Percentiles rank a stretch among this genome's conserved stretches.
Evolutionary conservation across 2,888 invertebrate genomes (phyloP).

Genomic region (Parnassius mnemosyne): DNA sequence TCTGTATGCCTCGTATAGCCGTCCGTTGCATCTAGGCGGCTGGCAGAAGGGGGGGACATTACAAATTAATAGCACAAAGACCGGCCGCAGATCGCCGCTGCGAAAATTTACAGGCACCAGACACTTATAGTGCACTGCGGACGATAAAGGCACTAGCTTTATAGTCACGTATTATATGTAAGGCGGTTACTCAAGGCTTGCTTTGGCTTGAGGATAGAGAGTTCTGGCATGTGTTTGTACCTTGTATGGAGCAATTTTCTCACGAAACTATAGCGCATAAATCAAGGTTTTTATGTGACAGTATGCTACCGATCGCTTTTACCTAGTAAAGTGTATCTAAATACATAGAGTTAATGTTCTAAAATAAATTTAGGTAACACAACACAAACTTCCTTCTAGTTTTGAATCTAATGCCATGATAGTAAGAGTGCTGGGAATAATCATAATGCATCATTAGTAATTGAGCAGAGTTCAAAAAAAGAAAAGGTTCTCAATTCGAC

Average conservation of each 20-base stretch:
- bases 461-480: too few relatives aligned
- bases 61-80: slow-evolving; percentile 81
- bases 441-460: too few relatives aligned
- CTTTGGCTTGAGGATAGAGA: slow-evolving; percentile 12
- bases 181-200: slow-evolving; percentile 29
- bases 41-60: slow-evolving; percentile 62
- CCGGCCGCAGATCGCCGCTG: slow-evolving; percentile 75
- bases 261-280: slow-evolving; percentile 10
- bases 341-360: too few relatives aligned
- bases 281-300: slow-evolving; percentile 19
- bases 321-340: background rate
- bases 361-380: too few relatives aligned
- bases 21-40: slow-evolving; percentile 59
- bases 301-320: background rate
- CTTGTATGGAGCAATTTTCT: slow-evolving; percentile 15
- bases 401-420: too few relatives aligned
- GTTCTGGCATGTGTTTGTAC: slow-evolving; percentile 26
- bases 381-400: too few relatives aligned
- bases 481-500: too few relatives aligned
- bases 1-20: slow-evolving; percentile 44
- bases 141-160: slow-evolving; percentile 50
- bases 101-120: slow-evolving; percentile 76
- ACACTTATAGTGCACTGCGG: slow-evolving; percentile 63
- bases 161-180: slow-evolving; percentile 44
- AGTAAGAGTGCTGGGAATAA: too few relatives aligned